These are phyloP conservation scores for Scaptomyza parva DNA, from an alignment of 2,888 invertebrate species.

Conservation along the genomic window DNA sequence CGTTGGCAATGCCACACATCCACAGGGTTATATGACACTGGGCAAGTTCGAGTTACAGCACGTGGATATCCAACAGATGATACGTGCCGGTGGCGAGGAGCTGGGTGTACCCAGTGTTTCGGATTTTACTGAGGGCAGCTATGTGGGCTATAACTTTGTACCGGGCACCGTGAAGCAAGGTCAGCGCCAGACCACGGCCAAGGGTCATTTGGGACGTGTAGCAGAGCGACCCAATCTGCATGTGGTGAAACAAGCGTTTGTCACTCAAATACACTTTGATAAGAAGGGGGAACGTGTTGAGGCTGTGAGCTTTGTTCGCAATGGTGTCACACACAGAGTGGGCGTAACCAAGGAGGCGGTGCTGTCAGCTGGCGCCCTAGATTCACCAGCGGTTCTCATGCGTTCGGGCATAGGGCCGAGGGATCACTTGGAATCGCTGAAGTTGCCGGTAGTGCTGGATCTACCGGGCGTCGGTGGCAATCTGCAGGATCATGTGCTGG, in stretches of 20 bases:
- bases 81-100: conserved; percentile 85
- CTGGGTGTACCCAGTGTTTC: conserved; percentile 84
- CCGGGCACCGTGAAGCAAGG: conserved; percentile 87
- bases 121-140: conserved; percentile 83
- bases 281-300: conserved; percentile 83
- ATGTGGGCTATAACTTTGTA: conserved; percentile 86
- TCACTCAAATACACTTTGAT: conserved; percentile 86
- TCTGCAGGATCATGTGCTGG: conserved; percentile 91
- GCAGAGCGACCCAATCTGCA: conserved; percentile 86
- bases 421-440: conserved; percentile 61
- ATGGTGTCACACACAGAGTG: conserved; percentile 74
- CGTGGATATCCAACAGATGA: conserved; percentile 57
- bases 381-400: conserved; percentile 82
- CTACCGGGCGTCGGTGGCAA: conserved; percentile 88
- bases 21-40: conserved; percentile 84
- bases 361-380: conserved; percentile 82
- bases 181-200: conserved; percentile 90
- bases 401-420: conserved; percentile 82
- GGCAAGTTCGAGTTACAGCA: conserved; percentile 78
- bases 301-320: conserved; percentile 86
- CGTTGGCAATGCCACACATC: conserved; percentile 62
- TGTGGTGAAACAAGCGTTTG: conserved; percentile 87
- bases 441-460: conserved; percentile 65
- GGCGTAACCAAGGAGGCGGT: conserved; percentile 73
- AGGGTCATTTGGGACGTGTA: conserved; percentile 88